Conservation (phyloP, 2,113 vertebrate species). For the Marcusenius ussheri region DNA sequence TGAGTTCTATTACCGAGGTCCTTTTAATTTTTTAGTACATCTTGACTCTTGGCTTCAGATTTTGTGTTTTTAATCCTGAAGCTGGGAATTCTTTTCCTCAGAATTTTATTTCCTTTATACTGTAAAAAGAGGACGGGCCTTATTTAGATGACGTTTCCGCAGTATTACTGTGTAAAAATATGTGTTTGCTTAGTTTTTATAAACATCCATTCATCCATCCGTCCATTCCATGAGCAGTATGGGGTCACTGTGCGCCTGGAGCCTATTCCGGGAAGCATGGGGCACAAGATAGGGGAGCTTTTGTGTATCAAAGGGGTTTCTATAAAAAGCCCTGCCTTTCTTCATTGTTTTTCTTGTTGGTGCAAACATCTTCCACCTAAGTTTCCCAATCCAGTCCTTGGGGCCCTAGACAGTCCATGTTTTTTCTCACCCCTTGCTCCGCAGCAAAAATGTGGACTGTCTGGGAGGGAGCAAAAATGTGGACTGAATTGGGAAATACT, state of each 20-base stretch:
- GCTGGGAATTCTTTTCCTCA: neutral
- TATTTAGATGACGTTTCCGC: neutral
- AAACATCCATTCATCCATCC: neutral
- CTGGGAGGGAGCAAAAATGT: neutral
- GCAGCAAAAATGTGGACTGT: neutral
- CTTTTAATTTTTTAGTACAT: constrained; percentile 25
- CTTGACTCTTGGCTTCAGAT: constrained; percentile 8
- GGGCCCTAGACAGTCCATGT: neutral
- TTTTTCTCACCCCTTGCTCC: neutral
- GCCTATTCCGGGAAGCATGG: neutral
- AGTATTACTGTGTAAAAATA: neutral
- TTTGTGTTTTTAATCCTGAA: neutral
- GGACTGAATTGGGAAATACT: neutral
- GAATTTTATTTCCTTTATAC: neutral
- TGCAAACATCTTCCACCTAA: neutral
- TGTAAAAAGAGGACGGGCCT: neutral
- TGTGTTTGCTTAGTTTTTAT: neutral
- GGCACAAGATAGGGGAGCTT: neutral
- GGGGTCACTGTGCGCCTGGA: neutral
- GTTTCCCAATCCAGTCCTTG: neutral
- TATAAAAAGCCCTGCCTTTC: neutral
- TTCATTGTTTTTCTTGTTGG: neutral
- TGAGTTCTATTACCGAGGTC: constrained; percentile 40
- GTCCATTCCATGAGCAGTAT: neutral
- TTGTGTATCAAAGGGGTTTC: neutral